Evolutionary conservation across 2,797 vertebrate genomes (phyloP).

Genomic region (Melanotaenia parkinsoni): DNA sequence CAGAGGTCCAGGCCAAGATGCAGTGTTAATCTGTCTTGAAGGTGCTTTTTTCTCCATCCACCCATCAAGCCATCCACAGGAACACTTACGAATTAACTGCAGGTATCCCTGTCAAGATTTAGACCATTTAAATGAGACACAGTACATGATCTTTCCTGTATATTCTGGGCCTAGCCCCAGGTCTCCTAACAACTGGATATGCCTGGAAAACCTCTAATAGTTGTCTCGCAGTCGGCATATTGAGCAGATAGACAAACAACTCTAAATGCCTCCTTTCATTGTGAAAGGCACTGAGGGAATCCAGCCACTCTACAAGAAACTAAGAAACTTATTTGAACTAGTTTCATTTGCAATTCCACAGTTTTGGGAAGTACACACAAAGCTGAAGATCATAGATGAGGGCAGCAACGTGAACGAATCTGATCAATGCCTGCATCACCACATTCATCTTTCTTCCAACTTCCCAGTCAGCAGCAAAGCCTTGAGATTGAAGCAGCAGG

Average conservation of each 20-base stretch:
- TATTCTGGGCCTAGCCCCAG: neutral
- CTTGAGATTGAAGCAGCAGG: too few species aligned
- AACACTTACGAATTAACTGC: neutral
- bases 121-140: neutral
- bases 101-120: neutral
- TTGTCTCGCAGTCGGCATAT: neutral
- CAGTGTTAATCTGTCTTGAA: too few species aligned
- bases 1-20: neutral
- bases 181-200: neutral
- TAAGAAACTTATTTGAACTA: neutral
- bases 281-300: neutral
- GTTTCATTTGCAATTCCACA: neutral
- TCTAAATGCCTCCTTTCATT: neutral
- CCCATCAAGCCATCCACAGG: too few species aligned
- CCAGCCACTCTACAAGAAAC: neutral
- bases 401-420: too few species aligned
- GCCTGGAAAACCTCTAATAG: too few species aligned
- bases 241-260: neutral
- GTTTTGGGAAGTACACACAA: constrained; percentile 2
- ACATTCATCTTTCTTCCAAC: too few species aligned
- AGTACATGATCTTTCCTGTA: neutral
- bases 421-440: too few species aligned
- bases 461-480: too few species aligned
- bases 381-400: neutral
- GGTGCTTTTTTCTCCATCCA: too few species aligned